These are phyloP conservation scores for Petrolisthes cinctipes DNA, from an alignment of 2,888 invertebrate species.

Conservation along the genomic window DNA sequence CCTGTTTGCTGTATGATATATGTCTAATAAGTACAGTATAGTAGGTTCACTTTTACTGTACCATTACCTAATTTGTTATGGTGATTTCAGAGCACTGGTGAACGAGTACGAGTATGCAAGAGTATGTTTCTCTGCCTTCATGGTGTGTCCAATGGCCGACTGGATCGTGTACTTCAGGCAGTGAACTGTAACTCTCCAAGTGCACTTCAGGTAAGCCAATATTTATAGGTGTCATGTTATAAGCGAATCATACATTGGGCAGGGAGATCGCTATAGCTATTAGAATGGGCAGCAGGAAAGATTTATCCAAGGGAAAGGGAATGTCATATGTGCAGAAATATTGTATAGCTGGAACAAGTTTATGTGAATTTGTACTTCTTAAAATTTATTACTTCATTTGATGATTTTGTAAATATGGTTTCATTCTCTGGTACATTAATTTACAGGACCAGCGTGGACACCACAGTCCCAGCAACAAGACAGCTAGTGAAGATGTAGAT, in stretches of 20 bases:
- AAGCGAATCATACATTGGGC: too few relatives aligned
- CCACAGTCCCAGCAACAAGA: constrained; percentile 54
- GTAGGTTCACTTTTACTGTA: not conserved
- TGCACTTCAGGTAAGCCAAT: constrained; percentile 31
- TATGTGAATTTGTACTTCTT: not conserved
- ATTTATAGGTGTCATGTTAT: too few relatives aligned
- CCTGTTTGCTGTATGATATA: not conserved
- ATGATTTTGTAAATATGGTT: not conserved
- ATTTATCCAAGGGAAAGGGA: too few relatives aligned
- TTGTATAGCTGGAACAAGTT: not conserved
- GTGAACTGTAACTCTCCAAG: constrained; percentile 35
- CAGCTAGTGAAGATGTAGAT: constrained; percentile 33
- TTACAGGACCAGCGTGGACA: constrained; percentile 49
- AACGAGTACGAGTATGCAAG: constrained; percentile 40
- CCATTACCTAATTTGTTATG: constrained; percentile 5
- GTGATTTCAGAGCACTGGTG: constrained; percentile 21
- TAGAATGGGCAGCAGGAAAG: too few relatives aligned
- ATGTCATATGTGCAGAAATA: too few relatives aligned
- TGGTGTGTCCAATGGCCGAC: constrained; percentile 55
- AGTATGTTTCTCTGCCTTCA: constrained; percentile 48
- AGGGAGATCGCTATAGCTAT: too few relatives aligned
- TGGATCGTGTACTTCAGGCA: constrained; percentile 51
- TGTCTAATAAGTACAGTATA: not conserved
- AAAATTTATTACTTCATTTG: not conserved
- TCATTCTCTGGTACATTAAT: not conserved